Evolutionary conservation across 2,888 invertebrate species (phyloP).

Genomic region (Pyrgus malvae): DNA sequence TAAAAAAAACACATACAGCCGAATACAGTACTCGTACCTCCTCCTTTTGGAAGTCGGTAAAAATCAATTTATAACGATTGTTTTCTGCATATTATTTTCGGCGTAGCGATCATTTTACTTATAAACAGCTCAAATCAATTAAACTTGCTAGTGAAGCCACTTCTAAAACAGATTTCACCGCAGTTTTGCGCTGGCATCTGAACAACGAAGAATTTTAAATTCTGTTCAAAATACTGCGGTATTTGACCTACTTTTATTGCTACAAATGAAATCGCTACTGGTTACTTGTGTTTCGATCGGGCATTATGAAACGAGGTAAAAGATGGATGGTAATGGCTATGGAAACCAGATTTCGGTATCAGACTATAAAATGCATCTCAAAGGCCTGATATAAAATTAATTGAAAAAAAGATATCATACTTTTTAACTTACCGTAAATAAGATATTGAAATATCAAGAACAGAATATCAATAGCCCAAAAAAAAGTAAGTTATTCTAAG

Average conservation of each 20-base stretch:
- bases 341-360: too few relatives aligned
- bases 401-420: too few relatives aligned
- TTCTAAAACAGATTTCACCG: conserved; percentile 18
- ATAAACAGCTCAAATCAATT: conserved; percentile 26
- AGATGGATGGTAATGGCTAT: not conserved
- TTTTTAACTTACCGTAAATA: too few relatives aligned
- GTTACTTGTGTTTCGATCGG: not conserved
- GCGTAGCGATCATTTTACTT: conserved; percentile 19
- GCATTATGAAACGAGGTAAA: not conserved
- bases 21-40: too few relatives aligned
- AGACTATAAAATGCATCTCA: too few relatives aligned
- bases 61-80: not conserved
- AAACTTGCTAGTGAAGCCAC: conserved; percentile 21
- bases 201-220: conserved; percentile 21
- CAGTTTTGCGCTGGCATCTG: conserved; percentile 12
- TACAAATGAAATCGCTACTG: not conserved
- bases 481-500: too few relatives aligned
- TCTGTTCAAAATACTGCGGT: conserved; percentile 4
- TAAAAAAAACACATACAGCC: too few relatives aligned
- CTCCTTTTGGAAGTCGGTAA: too few relatives aligned
- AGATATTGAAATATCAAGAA: too few relatives aligned
- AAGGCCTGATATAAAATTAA: too few relatives aligned
- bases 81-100: not conserved
- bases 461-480: too few relatives aligned
- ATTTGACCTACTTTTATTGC: conserved; percentile 10